Conservation (phyloP, 1,140 invertebrate species). For the Teleogryllus occipitalis region DNA sequence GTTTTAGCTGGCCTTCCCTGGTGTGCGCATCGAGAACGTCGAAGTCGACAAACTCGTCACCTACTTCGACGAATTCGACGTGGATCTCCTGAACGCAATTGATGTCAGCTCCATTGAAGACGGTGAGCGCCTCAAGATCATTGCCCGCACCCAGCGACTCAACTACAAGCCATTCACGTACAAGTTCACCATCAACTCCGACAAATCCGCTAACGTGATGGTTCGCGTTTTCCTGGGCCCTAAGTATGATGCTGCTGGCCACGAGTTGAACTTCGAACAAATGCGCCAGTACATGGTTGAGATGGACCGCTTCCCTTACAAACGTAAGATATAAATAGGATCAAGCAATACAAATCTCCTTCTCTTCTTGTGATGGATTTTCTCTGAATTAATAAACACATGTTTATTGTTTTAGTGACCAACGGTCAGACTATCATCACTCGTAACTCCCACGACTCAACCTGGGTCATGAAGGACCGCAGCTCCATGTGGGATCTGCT, state of each 20-base stretch:
- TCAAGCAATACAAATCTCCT: neutral
- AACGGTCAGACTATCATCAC: constrained; percentile 35
- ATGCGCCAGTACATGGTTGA: constrained; percentile 53
- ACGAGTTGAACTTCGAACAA: constrained; percentile 38
- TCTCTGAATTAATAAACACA: neutral
- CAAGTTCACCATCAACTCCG: constrained; percentile 47
- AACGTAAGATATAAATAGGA: constrained; percentile 27
- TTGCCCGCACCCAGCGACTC: constrained; percentile 46
- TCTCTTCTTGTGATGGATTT: neutral
- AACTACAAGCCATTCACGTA: constrained; percentile 56
- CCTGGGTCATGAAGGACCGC: constrained; percentile 31
- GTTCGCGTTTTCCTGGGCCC: constrained; percentile 61
- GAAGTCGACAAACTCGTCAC: constrained; percentile 50
- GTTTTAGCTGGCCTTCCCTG: constrained; percentile 46
- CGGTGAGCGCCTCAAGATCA: constrained; percentile 31
- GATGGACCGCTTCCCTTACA: constrained; percentile 42
- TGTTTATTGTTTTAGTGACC: constrained; percentile 31
- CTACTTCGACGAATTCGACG: constrained; percentile 57
- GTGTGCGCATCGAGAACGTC: constrained; percentile 53
- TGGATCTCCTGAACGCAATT: constrained; percentile 47
- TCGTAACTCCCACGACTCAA: constrained; percentile 37
- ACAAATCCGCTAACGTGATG: constrained; percentile 42
- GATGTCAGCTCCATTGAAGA: constrained; percentile 37
- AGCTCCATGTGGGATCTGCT: constrained; percentile 32
- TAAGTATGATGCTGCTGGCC: constrained; percentile 51